Percentiles rank a stretch among this genome's conserved stretches.
Evolutionary conservation across 2,888 invertebrate species (phyloP).

Genomic region (Ophion ellenae): DNA sequence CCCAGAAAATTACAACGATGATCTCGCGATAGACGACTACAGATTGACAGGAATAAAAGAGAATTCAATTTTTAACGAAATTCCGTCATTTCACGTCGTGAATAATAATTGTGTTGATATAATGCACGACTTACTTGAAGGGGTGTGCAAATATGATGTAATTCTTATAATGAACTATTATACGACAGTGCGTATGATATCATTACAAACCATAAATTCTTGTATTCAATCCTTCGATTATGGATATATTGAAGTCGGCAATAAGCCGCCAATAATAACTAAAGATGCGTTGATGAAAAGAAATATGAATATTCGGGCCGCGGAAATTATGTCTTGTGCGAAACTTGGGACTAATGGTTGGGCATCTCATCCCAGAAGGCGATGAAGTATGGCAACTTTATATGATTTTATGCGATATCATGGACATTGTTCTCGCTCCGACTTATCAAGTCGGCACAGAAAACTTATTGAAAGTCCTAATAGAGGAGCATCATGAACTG

Average conservation of each 20-base stretch:
- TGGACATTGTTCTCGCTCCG: slow-evolving; percentile 49
- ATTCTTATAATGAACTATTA: slow-evolving; percentile 52
- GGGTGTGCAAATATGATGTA: slow-evolving; percentile 60
- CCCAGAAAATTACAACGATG: slow-evolving; percentile 59
- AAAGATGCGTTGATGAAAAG: slow-evolving; percentile 52
- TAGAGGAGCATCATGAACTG: slow-evolving; percentile 53
- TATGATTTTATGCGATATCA: slow-evolving; percentile 50
- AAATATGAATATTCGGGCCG: slow-evolving; percentile 58
- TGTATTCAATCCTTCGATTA: slow-evolving; percentile 56
- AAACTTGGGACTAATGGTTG: slow-evolving; percentile 50
- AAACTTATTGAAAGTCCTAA: slow-evolving; percentile 37
- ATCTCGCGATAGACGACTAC: slow-evolving; percentile 65
- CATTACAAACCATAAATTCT: slow-evolving; percentile 42
- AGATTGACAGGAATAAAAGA: neutral
- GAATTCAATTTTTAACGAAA: no score
- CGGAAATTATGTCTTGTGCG: slow-evolving; percentile 59
- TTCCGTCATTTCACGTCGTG: no score
- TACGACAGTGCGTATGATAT: slow-evolving; percentile 39
- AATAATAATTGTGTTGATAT: no score
- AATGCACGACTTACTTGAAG: slow-evolving; percentile 28
- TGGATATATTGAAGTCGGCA: slow-evolving; percentile 51
- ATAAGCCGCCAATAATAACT: slow-evolving; percentile 57
- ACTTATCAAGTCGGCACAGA: slow-evolving; percentile 36
- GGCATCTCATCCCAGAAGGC: slow-evolving; percentile 50
- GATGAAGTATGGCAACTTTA: slow-evolving; percentile 61